phyloP scores from a whole-genome alignment of 1,140 invertebrate genomes.

The Sitodiplosis mosellana region DNA sequence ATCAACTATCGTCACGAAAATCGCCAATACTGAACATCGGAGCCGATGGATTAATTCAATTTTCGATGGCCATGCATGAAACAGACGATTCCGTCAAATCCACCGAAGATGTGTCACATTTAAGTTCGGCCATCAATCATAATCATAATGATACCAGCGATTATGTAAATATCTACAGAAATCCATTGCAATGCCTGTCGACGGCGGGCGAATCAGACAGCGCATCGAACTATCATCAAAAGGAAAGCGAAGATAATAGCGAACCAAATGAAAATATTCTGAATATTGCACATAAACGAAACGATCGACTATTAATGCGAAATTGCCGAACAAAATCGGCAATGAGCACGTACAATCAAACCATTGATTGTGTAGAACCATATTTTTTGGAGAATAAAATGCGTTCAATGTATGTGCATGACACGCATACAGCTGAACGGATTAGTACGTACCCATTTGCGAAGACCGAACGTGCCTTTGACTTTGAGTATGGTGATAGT shows the following conservation, averaged over 20 bases:
- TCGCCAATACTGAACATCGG: slow-evolving; percentile 18
- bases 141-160: no score
- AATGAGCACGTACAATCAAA: background rate
- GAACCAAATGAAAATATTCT: background rate
- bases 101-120: no score
- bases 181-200: background rate
- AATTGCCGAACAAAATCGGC: background rate
- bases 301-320: background rate
- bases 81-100: no score
- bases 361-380: slow-evolving; percentile 7
- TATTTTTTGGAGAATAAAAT: slow-evolving; percentile 24
- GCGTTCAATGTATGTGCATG: slow-evolving; percentile 18
- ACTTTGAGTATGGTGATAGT: no score
- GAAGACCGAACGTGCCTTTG: no score
- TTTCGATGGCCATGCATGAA: background rate
- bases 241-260: background rate
- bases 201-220: background rate
- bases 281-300: background rate
- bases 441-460: no score
- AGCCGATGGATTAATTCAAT: slow-evolving; percentile 11
- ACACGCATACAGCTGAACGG: slow-evolving; percentile 4
- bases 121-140: no score
- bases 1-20: slow-evolving; percentile 24
- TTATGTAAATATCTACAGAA: no score
- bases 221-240: slow-evolving; percentile 2